phyloP scores from a whole-genome alignment of 2,113 vertebrate species.

The Petroica traversi region DNA sequence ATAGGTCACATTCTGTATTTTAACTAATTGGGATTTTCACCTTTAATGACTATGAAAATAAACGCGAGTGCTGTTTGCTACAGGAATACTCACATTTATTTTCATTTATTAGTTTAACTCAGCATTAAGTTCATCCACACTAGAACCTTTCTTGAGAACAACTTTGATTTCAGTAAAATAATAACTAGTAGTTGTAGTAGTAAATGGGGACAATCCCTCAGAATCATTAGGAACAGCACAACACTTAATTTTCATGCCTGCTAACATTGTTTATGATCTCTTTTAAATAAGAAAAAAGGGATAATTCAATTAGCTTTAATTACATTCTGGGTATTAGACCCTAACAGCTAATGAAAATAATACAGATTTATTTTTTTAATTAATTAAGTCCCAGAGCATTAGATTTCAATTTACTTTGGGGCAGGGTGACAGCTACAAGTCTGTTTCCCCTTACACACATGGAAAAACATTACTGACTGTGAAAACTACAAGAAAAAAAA shows the following conservation, averaged over 20 bases:
- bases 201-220: neutral
- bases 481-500: neutral
- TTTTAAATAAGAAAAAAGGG: slow-evolving; percentile 33
- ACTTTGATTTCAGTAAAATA: slow-evolving; percentile 2
- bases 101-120: neutral
- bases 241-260: slow-evolving; percentile 12
- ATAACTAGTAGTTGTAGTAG: neutral
- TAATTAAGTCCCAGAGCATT: slow-evolving; percentile 37
- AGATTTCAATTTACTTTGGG: neutral
- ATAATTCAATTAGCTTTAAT: slow-evolving; percentile 53
- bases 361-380: slow-evolving; percentile 40
- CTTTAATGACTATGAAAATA: neutral
- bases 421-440: neutral
- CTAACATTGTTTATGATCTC: slow-evolving; percentile 20
- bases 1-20: neutral
- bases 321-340: slow-evolving; percentile 31
- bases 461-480: neutral
- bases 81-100: neutral
- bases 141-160: neutral
- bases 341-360: slow-evolving; percentile 34
- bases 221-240: slow-evolving; percentile 15
- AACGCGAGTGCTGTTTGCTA: neutral
- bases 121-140: neutral
- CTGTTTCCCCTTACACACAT: neutral
- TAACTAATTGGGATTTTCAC: neutral